Conservation (phyloP, 2,113 vertebrate genomes). For the Morone saxatilis region DNA sequence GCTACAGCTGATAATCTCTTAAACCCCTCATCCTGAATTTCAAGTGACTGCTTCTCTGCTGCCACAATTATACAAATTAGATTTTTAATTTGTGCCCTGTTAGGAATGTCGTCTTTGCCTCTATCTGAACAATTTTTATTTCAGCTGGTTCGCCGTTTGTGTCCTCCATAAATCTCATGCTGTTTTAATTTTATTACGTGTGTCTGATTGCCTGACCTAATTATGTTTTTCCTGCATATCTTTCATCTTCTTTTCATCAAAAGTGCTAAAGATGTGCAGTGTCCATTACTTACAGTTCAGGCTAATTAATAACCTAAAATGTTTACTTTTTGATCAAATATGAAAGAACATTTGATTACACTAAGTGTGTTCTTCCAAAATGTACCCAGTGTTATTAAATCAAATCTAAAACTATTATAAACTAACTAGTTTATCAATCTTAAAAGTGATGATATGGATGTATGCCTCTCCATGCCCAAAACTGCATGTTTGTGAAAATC, state of each 20-base stretch:
- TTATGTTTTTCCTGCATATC: conserved; percentile 10
- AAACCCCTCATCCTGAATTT: background rate
- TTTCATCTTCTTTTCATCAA: background rate
- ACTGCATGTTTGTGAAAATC: no score
- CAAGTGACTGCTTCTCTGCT: background rate
- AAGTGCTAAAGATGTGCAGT: background rate
- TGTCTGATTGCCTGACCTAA: background rate
- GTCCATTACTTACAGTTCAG: background rate
- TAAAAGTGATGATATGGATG: no score
- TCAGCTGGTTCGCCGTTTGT: background rate
- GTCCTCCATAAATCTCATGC: background rate
- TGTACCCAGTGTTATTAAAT: no score
- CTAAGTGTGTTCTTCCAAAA: no score
- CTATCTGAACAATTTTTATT: background rate
- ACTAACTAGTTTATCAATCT: no score
- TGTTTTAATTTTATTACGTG: background rate
- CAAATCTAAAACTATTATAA: no score
- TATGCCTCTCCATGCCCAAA: no score
- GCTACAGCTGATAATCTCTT: background rate
- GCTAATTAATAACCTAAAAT: background rate
- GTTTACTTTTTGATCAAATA: background rate
- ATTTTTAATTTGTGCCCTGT: background rate
- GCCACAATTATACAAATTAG: background rate
- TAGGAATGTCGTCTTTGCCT: background rate
- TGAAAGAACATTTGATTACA: no score